A percentile compares a stretch with the other conserved stretches of the same genome.
These are phyloP conservation scores for Tenthredo amoena DNA, from an alignment of 2,888 invertebrate species.

Conservation along the genomic window DNA sequence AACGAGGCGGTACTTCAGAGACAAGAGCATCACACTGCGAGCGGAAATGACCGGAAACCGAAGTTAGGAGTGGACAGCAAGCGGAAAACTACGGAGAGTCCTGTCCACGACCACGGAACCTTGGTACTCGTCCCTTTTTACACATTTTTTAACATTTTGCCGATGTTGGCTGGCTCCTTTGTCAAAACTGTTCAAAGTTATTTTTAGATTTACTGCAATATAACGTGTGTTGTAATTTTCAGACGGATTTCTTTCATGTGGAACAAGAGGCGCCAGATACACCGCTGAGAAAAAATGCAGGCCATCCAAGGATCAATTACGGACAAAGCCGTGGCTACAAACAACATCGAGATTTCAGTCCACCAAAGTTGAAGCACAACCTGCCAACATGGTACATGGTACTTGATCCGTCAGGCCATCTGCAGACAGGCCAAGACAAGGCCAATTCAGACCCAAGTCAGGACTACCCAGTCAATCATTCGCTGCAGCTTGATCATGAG, in stretches of 20 bases:
- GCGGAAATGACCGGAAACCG: not conserved
- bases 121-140: not conserved
- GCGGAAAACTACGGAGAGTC: not conserved
- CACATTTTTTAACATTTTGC: not conserved
- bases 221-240: not conserved
- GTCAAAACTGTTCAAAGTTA: not conserved
- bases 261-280: not conserved
- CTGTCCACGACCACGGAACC: not conserved
- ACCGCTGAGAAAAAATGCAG: not conserved
- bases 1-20: not conserved
- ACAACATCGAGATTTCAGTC: not conserved
- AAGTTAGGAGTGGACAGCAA: not conserved
- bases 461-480: not conserved
- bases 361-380: not conserved
- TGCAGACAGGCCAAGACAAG: not conserved
- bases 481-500: not conserved
- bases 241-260: not conserved
- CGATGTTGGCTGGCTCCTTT: not conserved
- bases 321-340: not conserved
- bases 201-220: not conserved
- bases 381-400: not conserved
- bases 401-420: not conserved
- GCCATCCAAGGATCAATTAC: conserved; percentile 27
- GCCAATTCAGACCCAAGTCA: not conserved
- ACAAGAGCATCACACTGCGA: not conserved